These are phyloP conservation scores for Lingula anatina DNA, from an alignment of 2,888 invertebrate species.

Conservation along the genomic window DNA sequence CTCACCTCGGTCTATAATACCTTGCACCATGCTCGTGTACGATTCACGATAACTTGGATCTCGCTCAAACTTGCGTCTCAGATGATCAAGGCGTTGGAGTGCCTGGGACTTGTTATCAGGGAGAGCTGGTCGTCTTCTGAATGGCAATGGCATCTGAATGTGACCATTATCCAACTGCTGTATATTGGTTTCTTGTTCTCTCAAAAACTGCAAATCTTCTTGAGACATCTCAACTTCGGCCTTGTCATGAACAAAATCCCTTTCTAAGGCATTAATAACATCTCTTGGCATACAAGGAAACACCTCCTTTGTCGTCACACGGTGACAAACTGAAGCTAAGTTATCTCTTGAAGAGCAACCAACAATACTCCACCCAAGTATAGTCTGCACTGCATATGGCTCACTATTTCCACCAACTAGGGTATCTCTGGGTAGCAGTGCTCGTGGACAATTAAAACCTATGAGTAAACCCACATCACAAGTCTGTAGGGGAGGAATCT, in stretches of 20 bases:
- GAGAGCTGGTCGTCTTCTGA: background rate
- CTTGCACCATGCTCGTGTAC: background rate
- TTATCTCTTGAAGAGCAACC: slow-evolving; percentile 6
- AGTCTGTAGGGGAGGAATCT: slow-evolving; percentile 11
- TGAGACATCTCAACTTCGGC: background rate
- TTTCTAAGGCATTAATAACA: slow-evolving; percentile 8
- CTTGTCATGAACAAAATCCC: slow-evolving; percentile 8
- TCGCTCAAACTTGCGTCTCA: background rate
- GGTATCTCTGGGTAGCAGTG: slow-evolving; percentile 9
- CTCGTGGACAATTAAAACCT: slow-evolving; percentile 13
- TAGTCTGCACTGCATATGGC: slow-evolving; percentile 13
- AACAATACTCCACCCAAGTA: slow-evolving; percentile 15
- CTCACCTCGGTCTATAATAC: background rate
- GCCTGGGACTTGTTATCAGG: background rate
- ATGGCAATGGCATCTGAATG: background rate
- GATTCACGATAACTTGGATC: background rate
- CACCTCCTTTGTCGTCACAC: slow-evolving; percentile 6
- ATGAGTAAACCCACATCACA: slow-evolving; percentile 15
- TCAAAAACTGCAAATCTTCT: background rate
- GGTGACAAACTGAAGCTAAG: background rate
- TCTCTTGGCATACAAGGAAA: slow-evolving; percentile 5
- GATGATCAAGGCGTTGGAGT: background rate
- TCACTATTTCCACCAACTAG: slow-evolving; percentile 6
- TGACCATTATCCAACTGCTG: background rate
- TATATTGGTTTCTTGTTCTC: background rate